These are phyloP conservation scores for Epizoanthus scotinus DNA, from an alignment of 92 coral and sea anemone genomes.

Conservation along the genomic window DNA sequence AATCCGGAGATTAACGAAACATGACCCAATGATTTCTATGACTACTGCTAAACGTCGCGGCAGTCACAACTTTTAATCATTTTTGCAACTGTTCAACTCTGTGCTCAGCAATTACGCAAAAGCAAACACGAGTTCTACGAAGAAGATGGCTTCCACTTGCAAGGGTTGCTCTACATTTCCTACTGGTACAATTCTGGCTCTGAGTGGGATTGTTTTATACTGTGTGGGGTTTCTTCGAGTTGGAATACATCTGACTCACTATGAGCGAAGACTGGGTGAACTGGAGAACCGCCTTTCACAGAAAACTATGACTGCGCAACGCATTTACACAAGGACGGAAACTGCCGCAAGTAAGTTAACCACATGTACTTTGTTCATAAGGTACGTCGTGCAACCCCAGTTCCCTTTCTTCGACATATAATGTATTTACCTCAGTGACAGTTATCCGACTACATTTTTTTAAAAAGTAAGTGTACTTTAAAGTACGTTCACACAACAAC, in stretches of 20 bases:
- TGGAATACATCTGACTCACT: slow-evolving; percentile 21
- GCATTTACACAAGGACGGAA: too few species aligned
- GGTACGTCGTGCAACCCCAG: too few species aligned
- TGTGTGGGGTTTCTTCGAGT: slow-evolving; percentile 36
- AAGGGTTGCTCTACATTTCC: slow-evolving; percentile 32
- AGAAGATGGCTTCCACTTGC: slow-evolving; percentile 11
- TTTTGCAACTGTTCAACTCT: neutral
- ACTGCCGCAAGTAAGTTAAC: too few species aligned
- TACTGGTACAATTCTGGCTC: slow-evolving; percentile 28
- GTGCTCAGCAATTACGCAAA: neutral
- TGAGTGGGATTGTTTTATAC: slow-evolving; percentile 25
- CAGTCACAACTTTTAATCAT: neutral
- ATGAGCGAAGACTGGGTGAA: slow-evolving; percentile 3
- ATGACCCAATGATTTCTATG: neutral
- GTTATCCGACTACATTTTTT: too few species aligned
- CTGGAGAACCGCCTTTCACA: neutral
- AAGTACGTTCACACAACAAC: too few species aligned
- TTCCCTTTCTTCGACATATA: too few species aligned
- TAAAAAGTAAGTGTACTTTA: too few species aligned
- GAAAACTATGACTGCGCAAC: neutral
- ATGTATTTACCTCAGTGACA: too few species aligned
- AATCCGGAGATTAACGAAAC: neutral
- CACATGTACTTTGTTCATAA: too few species aligned
- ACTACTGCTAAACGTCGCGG: neutral
- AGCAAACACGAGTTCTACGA: neutral